phyloP scores from a whole-genome alignment of 2,797 vertebrate genomes.

The Gallirallus australis region DNA sequence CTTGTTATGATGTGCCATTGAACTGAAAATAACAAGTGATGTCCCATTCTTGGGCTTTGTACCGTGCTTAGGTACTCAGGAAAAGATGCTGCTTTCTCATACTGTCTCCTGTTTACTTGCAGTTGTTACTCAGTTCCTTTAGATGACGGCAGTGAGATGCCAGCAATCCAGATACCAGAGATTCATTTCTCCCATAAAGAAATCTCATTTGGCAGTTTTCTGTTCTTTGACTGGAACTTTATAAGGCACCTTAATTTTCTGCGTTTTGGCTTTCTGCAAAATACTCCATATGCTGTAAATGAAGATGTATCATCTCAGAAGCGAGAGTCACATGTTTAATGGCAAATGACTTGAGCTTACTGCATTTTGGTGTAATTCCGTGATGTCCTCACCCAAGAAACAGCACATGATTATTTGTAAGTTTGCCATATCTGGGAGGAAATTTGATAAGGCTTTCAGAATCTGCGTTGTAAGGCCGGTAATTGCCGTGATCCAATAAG shows the following conservation, averaged over 20 bases:
- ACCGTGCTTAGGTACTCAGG: background rate
- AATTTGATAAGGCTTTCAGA: constrained; percentile 78
- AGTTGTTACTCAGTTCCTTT: background rate
- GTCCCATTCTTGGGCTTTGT: background rate
- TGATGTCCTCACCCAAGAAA: constrained; percentile 73
- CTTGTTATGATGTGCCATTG: background rate
- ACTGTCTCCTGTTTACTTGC: background rate
- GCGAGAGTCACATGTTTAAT: constrained; percentile 57
- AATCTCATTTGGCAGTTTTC: constrained; percentile 11
- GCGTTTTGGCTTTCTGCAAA: constrained; percentile 53
- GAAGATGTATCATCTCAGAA: constrained; percentile 60
- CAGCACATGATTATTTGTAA: constrained; percentile 79
- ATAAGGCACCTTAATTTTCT: background rate
- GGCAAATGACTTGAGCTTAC: constrained; percentile 78
- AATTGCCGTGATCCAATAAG: constrained; percentile 80
- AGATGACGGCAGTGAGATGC: background rate
- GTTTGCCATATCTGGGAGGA: constrained; percentile 53
- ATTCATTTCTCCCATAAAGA: background rate
- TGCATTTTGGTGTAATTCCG: constrained; percentile 70
- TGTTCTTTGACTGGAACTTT: constrained; percentile 30
- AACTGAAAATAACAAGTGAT: background rate
- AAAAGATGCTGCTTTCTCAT: background rate
- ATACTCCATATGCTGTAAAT: constrained; percentile 34
- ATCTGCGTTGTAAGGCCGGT: constrained; percentile 53
- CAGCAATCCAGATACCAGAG: background rate